A percentile compares a stretch with the other conserved stretches of the same genome.
Evolutionary conservation across 2,888 invertebrate genomes (phyloP).

Genomic region (Tetropium fuscum): DNA sequence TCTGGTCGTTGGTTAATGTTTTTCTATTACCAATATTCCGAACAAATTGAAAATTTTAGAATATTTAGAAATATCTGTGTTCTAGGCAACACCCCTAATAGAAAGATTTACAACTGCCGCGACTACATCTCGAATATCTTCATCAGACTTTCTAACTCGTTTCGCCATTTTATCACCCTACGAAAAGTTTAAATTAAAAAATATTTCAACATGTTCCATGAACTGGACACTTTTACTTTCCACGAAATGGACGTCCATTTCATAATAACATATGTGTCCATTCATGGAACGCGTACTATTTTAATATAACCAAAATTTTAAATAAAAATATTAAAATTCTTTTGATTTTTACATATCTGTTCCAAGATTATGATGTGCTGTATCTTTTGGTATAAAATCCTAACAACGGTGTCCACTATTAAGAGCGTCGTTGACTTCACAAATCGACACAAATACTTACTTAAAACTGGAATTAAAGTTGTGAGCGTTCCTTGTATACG

Average conservation of each 20-base stretch:
- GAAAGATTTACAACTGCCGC: conserved; percentile 34
- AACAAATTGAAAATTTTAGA: conserved; percentile 18
- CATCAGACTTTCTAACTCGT: conserved; percentile 27
- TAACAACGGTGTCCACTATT: too few species aligned
- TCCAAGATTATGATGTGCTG: too few species aligned
- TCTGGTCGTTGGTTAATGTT: conserved; percentile 5
- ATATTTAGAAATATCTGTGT: conserved; percentile 33
- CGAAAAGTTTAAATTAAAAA: neutral
- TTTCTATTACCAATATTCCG: conserved; percentile 20
- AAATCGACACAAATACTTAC: too few species aligned
- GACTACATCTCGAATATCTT: conserved; percentile 31
- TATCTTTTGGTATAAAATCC: too few species aligned
- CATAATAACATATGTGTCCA: neutral
- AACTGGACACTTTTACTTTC: neutral
- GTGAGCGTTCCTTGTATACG: too few species aligned
- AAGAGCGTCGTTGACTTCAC: too few species aligned
- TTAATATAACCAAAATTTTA: neutral
- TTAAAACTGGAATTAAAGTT: too few species aligned
- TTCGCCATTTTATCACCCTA: conserved; percentile 22
- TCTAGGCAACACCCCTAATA: conserved; percentile 32
- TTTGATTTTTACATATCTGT: too few species aligned
- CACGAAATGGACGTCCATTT: neutral
- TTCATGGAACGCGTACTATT: conserved; percentile 14
- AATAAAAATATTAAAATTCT: too few species aligned
- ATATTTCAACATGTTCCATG: neutral